Percentiles rank a stretch among this genome's conserved stretches.
These are phyloP conservation scores for Semotilus atromaculatus DNA, from an alignment of 2,797 vertebrate species.

Conservation along the genomic window DNA sequence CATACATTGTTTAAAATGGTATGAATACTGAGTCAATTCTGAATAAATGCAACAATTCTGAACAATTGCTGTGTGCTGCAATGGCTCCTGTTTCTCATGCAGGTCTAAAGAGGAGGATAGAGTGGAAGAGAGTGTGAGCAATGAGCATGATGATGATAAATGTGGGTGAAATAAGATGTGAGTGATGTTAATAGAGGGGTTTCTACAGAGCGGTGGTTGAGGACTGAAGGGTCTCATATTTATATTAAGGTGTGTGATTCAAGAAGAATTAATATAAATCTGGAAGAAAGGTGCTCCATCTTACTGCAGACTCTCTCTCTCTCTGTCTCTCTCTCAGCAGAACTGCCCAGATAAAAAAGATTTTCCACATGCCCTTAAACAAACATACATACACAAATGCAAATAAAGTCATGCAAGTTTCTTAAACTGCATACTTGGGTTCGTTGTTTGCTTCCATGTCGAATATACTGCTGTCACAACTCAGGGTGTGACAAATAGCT, in stretches of 20 bases:
- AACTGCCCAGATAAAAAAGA: slow-evolving; percentile 14
- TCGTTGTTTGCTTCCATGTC: slow-evolving; percentile 10
- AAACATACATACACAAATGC: slow-evolving; percentile 3
- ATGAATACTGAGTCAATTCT: neutral
- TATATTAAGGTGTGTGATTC: slow-evolving; percentile 38
- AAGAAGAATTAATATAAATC: slow-evolving; percentile 38
- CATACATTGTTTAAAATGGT: neutral
- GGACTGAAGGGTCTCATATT: slow-evolving; percentile 28
- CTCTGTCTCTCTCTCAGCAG: neutral
- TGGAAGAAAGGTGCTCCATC: slow-evolving; percentile 4
- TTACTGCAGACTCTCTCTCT: neutral
- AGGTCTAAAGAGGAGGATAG: neutral
- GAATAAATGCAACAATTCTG: neutral
- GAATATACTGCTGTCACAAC: neutral
- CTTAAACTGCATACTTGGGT: neutral
- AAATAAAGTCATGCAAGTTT: slow-evolving; percentile 23
- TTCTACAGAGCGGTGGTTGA: slow-evolving; percentile 17
- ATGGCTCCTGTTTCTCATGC: neutral
- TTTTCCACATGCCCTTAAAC: neutral
- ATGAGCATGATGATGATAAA: slow-evolving; percentile 1
- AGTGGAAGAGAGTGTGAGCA: neutral
- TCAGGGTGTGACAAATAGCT: neutral
- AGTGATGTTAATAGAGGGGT: slow-evolving; percentile 28
- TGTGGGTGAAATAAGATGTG: slow-evolving; percentile 22
- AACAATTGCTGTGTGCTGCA: neutral